Evolutionary conservation across 2,888 invertebrate genomes (phyloP).

Genomic region (Miltochrista miniata): DNA sequence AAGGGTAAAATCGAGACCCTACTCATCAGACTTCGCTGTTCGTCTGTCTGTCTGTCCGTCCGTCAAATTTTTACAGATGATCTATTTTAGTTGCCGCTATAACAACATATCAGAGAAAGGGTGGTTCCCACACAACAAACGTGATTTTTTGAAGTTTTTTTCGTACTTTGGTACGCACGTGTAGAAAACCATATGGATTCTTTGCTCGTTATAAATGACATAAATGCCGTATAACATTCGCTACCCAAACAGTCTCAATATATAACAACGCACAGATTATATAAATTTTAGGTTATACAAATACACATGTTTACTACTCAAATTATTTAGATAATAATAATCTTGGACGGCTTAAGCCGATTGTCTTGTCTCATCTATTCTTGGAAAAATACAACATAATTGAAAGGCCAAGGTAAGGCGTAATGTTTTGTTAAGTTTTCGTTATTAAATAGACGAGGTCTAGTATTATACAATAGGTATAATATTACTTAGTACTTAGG

Average conservation of each 20-base stretch:
- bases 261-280: neutral
- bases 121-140: too few relatives aligned
- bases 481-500: too few relatives aligned
- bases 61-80: too few relatives aligned
- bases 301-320: neutral
- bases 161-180: too few relatives aligned
- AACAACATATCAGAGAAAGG: too few relatives aligned
- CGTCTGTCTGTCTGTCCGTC: too few relatives aligned
- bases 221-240: neutral
- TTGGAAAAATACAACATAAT: neutral
- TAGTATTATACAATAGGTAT: too few relatives aligned
- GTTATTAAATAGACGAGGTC: too few relatives aligned
- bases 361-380: neutral
- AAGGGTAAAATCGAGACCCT: too few relatives aligned
- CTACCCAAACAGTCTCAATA: slow-evolving; percentile 1
- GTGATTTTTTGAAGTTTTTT: too few relatives aligned
- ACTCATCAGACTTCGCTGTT: too few relatives aligned
- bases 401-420: neutral
- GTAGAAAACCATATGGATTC: neutral
- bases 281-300: neutral
- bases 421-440: neutral
- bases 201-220: neutral
- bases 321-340: slow-evolving; percentile 8
- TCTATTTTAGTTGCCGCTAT: too few relatives aligned
- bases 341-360: slow-evolving; percentile 1